Base-by-base conservation (phyloP, 2,113 vertebrate genomes). In the Oxyruncus cristatus region DNA sequence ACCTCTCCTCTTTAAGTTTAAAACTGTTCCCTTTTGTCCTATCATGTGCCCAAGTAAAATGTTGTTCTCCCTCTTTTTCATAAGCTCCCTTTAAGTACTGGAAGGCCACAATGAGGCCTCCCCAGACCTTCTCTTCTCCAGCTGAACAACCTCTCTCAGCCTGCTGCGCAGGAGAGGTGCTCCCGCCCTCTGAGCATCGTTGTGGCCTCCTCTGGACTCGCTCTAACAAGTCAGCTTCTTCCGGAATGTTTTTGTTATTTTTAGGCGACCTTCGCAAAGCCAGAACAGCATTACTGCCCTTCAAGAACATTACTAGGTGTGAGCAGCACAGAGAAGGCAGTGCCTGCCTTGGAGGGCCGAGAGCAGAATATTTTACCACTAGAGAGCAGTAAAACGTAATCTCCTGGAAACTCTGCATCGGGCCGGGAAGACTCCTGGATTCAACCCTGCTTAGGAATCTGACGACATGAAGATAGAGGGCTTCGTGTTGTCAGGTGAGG, bases 301-400 rank as follows among this genome's bases (percentile, higher is more conserved):
- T 46, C 37, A 56, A 56, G 58, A n/a, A 3, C 7, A 11, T 32
- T 7, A 12, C 4, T 24, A 9, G 2, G 20, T 13, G 15, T 3
- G 23, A n/a, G 10, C 37, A 53, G 79, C 21, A 3, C 0, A 37
- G 26, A 13, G 66, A 67, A 58, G 16, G 20, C 39, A 37, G 72
- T 12, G 41, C 22, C 28, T 2, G 39, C 26, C 74, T 9, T 0
- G 23, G 63, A 33, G 50, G 71, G 4, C 11, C 55, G 74, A 79
- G 3, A 26, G 39, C 56, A 27, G 59, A 32, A 0, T 1, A 1
- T 4, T 11, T 41, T 56, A 42, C 90, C 98, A 61, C 95, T 75
- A 96, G 97, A 96, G 94, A 94, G 21, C 96, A 86, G 94, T 73
- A 37, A 17, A 76, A 91, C 24, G 73, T 16, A 89, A 66, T 28